Percentiles rank a stretch among this genome's conserved stretches.
phyloP scores from a whole-genome alignment of 1,140 invertebrate genomes.

The Cotesia glomerata region DNA sequence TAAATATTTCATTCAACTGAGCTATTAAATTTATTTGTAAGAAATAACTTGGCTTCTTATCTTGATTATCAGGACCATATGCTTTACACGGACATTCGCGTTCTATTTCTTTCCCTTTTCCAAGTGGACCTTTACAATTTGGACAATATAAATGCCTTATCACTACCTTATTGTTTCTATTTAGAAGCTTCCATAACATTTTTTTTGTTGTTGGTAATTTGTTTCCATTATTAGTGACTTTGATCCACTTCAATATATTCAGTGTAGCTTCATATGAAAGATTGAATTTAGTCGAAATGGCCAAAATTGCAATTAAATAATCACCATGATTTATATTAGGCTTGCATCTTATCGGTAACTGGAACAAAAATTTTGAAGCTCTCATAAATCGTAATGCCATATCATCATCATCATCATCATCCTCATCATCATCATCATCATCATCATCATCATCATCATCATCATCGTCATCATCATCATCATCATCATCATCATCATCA shows the following conservation, averaged over 20 bases:
- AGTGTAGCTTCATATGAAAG: neutral
- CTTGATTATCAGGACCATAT: constrained; percentile 17
- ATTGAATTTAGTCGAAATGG: neutral
- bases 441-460: neutral
- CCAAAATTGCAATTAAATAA: neutral
- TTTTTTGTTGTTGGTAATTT: constrained; percentile 24
- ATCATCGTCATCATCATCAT: too few species aligned
- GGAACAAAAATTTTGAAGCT: too few species aligned
- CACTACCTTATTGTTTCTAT: neutral
- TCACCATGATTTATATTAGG: neutral
- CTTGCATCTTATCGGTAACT: neutral
- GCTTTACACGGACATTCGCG: constrained; percentile 11
- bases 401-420: neutral
- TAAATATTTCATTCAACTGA: constrained; percentile 29
- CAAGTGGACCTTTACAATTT: constrained; percentile 4
- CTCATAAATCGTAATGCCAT: neutral
- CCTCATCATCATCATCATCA: neutral
- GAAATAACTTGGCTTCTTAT: neutral
- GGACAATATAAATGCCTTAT: constrained; percentile 9
- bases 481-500: too few species aligned
- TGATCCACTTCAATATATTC: neutral
- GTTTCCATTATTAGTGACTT: neutral
- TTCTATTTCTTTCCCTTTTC: constrained; percentile 1
- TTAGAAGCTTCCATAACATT: constrained; percentile 12
- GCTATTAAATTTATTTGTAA: constrained; percentile 10